Evolutionary conservation across 2,888 invertebrate species (phyloP).

Genomic region (Carpatolechia fugitivella): DNA sequence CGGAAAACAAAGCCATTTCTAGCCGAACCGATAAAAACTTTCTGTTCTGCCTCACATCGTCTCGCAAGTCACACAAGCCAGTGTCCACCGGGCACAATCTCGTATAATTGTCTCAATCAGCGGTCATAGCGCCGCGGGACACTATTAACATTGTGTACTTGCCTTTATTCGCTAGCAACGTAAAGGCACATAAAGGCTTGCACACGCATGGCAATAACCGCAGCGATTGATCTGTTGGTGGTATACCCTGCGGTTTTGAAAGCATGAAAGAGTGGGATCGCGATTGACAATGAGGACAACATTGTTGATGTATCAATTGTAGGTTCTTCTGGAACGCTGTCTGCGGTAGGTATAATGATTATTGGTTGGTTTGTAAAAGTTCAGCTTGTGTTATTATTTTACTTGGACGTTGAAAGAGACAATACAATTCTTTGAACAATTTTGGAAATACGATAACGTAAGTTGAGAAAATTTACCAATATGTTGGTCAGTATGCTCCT

Average conservation of each 20-base stretch:
- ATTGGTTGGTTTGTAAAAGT: neutral
- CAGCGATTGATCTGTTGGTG: conserved; percentile 1
- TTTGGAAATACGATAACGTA: neutral
- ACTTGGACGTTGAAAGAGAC: too few species aligned
- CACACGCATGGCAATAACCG: neutral
- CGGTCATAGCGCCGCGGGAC: conserved; percentile 53
- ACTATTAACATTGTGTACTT: conserved; percentile 54
- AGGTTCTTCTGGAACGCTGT: neutral
- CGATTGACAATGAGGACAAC: neutral
- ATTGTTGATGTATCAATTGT: neutral
- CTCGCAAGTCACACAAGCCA: conserved; percentile 29
- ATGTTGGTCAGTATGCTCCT: too few species aligned
- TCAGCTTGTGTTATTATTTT: neutral
- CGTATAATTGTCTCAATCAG: conserved; percentile 62
- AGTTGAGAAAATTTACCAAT: too few species aligned
- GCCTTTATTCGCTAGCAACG: neutral
- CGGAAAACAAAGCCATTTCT: neutral
- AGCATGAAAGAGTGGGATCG: neutral
- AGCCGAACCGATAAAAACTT: neutral
- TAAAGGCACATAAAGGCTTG: neutral
- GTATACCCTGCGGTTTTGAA: conserved; percentile 12
- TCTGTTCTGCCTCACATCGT: conserved; percentile 15
- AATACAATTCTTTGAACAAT: too few species aligned
- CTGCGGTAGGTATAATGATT: neutral
- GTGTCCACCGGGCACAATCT: conserved; percentile 64